Evolutionary conservation across 2,888 invertebrate genomes (phyloP).

Genomic region (Athetis lepigone): DNA sequence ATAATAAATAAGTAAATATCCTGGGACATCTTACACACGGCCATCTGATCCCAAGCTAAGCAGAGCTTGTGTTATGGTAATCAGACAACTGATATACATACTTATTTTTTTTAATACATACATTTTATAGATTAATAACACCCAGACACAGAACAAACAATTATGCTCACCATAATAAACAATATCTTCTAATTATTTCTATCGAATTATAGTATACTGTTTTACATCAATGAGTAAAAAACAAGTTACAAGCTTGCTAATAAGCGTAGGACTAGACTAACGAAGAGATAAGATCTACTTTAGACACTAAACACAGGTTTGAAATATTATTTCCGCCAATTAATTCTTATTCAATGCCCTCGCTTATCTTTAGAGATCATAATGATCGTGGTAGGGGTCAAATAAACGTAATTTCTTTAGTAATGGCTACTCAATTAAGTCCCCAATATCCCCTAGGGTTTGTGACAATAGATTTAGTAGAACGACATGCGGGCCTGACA

Average conservation of each 20-base stretch:
- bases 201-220: conserved; percentile 27
- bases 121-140: no score
- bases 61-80: no score
- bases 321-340: conserved; percentile 29
- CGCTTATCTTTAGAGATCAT: neutral
- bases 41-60: no score
- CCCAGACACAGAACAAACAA: no score
- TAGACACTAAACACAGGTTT: conserved; percentile 30
- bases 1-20: no score
- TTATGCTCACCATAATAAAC: no score
- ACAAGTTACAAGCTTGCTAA: conserved; percentile 28
- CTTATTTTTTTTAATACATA: no score
- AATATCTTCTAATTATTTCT: no score
- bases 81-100: no score
- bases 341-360: neutral
- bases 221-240: conserved; percentile 22
- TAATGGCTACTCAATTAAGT: conserved; percentile 32
- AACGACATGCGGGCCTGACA: conserved; percentile 42
- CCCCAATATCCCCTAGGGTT: conserved; percentile 10
- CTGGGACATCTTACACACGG: no score
- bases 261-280: conserved; percentile 35
- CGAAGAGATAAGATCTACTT: conserved; percentile 32
- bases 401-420: conserved; percentile 10
- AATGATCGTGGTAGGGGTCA: neutral
- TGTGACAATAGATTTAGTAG: conserved; percentile 20